These are phyloP conservation scores for Sebastes itinus DNA, from an alignment of 2,797 vertebrate species.

Conservation along the genomic window DNA sequence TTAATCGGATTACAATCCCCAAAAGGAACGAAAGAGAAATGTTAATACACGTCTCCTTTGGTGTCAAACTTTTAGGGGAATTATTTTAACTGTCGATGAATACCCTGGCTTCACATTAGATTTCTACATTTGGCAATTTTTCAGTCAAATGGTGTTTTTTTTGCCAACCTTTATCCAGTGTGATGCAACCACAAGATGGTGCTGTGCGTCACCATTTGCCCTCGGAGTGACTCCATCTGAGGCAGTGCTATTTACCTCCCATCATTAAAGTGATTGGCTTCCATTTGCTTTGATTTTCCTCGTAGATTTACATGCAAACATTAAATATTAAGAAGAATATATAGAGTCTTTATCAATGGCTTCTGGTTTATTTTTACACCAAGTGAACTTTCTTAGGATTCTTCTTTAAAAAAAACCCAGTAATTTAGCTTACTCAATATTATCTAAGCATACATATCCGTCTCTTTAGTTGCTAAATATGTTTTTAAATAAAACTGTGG, in stretches of 20 bases:
- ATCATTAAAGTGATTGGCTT: background rate
- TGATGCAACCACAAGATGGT: conserved; percentile 75
- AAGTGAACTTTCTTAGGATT: background rate
- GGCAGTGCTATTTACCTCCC: background rate
- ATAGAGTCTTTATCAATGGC: background rate
- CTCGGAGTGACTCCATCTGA: background rate
- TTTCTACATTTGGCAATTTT: background rate
- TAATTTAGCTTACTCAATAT: fast-evolving
- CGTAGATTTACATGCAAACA: background rate
- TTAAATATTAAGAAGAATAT: fast-evolving
- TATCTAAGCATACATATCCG: background rate
- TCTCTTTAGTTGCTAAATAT: background rate
- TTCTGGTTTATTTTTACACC: background rate
- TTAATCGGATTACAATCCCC: background rate
- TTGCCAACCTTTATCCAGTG: background rate
- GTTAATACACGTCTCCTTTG: background rate
- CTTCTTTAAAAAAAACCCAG: background rate
- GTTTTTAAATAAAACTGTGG: too few species aligned
- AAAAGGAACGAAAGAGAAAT: background rate
- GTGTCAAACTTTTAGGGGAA: background rate
- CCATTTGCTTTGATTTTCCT: background rate
- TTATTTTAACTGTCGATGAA: background rate
- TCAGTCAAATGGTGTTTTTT: background rate
- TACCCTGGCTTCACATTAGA: background rate
- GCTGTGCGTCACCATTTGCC: conserved; percentile 54